Evolutionary conservation across 2,888 invertebrate species (phyloP).

Genomic region (Chorisops tibialis): DNA sequence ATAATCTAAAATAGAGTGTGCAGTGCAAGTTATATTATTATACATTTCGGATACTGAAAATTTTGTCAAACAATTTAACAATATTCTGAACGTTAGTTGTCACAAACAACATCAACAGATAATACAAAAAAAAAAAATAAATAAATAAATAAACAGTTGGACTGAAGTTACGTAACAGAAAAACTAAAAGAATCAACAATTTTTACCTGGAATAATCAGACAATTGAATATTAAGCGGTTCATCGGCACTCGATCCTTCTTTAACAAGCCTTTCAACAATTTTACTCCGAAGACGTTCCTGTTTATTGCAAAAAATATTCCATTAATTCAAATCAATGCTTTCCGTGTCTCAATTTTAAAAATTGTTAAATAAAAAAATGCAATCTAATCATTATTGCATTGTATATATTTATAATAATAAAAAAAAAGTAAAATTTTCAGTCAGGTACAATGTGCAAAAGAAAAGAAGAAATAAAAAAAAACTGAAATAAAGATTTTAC

Average conservation of each 20-base stretch:
- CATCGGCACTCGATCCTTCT: slow-evolving; percentile 84
- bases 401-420: background rate
- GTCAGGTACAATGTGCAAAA: slow-evolving; percentile 28
- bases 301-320: slow-evolving; percentile 35
- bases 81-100: slow-evolving; percentile 11
- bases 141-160: background rate
- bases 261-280: slow-evolving; percentile 74
- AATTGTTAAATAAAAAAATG: background rate
- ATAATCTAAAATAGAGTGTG: no score
- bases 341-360: background rate
- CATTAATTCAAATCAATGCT: background rate
- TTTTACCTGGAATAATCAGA: slow-evolving; percentile 83
- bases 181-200: slow-evolving; percentile 4
- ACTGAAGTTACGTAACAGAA: background rate
- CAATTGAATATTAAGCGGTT: slow-evolving; percentile 79
- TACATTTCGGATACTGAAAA: no score
- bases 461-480: slow-evolving; percentile 13
- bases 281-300: slow-evolving; percentile 75
- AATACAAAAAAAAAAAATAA: slow-evolving; percentile 6
- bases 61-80: no score
- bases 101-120: slow-evolving; percentile 11
- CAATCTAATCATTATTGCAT: background rate
- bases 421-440: slow-evolving; percentile 5
- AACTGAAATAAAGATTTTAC: background rate
- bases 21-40: no score